Evolutionary conservation across 2,888 invertebrate genomes (phyloP).

Genomic region (Drosophila borborema): DNA sequence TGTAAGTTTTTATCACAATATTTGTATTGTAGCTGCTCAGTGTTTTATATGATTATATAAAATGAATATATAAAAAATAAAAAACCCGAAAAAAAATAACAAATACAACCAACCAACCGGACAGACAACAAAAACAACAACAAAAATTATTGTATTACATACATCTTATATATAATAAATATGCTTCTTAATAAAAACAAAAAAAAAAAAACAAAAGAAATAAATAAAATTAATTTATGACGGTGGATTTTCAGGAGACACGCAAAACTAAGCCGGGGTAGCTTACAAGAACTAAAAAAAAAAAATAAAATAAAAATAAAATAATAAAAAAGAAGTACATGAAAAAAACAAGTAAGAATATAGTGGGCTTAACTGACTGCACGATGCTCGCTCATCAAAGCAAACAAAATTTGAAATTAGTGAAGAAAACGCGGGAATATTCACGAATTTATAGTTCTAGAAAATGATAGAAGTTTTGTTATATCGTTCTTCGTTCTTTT

Average conservation of each 20-base stretch:
- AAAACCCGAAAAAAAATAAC: slow-evolving; percentile 39
- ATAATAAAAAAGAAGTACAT: slow-evolving; percentile 13
- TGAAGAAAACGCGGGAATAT: background rate
- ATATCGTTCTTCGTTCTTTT: background rate
- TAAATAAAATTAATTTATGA: slow-evolving; percentile 68
- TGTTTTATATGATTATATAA: slow-evolving; percentile 83
- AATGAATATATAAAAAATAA: slow-evolving; percentile 62
- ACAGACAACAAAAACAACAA: slow-evolving; percentile 51
- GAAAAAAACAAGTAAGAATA: background rate
- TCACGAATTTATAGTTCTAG: background rate
- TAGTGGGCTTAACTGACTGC: background rate
- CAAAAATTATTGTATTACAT: slow-evolving; percentile 80
- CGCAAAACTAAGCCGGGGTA: slow-evolving; percentile 50
- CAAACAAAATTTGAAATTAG: background rate
- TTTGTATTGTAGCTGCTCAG: slow-evolving; percentile 84
- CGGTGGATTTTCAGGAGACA: slow-evolving; percentile 53
- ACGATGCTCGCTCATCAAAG: background rate
- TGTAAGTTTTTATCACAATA: slow-evolving; percentile 84
- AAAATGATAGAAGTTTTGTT: background rate
- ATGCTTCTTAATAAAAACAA: slow-evolving; percentile 81
- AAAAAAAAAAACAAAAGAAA: slow-evolving; percentile 56
- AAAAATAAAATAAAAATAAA: no score
- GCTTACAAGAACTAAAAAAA: slow-evolving; percentile 38
- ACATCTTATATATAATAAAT: slow-evolving; percentile 83
- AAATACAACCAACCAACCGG: slow-evolving; percentile 68